Evolutionary conservation across 2,113 vertebrate species (phyloP), one percentile per base, ranked within the genome.

Genomic region (Zootoca vivipara): DNA sequence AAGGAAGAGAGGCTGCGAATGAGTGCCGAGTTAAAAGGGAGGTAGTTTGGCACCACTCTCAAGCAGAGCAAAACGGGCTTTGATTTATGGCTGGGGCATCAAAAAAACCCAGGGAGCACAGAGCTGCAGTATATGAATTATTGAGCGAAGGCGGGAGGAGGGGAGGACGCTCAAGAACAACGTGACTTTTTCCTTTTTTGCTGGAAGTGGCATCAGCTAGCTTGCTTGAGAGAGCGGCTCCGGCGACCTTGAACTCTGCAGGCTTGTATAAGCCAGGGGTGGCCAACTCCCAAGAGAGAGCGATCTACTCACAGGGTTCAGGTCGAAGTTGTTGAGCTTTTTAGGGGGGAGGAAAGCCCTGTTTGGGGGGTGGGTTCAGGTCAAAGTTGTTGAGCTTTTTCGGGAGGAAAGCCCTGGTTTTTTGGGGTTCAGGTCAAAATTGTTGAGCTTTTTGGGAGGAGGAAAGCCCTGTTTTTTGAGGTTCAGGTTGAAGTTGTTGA

Each of bases 41-140:
- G 67, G 86, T 80, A 81, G 75, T 88, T 5, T 77, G 85, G 72
- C 56, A 1, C 84, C 87, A 62, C 91, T 92, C 91, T 93, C 91
- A 89, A 95, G 86, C 91, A 91, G 89, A 96, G 92, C 89, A 89
- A 91, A 87, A 91, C 77, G 88, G 94, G 88, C 89, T 94, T 92
- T 97, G 96, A 97, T 97, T 90, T 95, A 97, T 95, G 96, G 94
- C 90, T 52, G 87, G 78, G 94, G 92, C 92, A 92, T 83, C 91
- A 94, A 92, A 83, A 95, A 20, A 96, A 92, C 95, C 46, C 93
- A 88, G 92, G 93, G 94, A 95, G 94, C 94, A 88, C 24, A 93
- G 95, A 97, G 91, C 93, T 95, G 93, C 83, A 94, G 94, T 85
- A 84, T 91, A 94, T 98, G 96, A 97, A 97, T 97, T 97, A 97